phyloP scores from a whole-genome alignment of 2,113 vertebrate species.

The Strix uralensis region DNA sequence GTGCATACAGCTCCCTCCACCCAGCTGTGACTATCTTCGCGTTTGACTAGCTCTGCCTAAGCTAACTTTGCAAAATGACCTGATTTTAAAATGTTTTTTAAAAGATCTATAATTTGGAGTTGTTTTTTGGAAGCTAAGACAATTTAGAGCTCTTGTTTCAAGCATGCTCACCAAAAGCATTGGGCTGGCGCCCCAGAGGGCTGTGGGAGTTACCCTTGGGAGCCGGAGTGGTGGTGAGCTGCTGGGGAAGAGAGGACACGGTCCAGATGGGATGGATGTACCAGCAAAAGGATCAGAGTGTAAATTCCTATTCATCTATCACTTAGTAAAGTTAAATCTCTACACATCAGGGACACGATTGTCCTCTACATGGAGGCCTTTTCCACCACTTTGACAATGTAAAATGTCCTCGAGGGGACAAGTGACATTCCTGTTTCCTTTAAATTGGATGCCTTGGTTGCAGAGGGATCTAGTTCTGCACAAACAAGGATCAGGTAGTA shows the following conservation, averaged over 20 bases:
- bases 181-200: not conserved
- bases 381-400: not conserved
- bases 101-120: not conserved
- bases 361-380: not conserved
- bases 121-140: not conserved
- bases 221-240: not conserved
- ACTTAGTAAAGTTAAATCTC: not conserved
- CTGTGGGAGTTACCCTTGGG: not conserved
- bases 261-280: not conserved
- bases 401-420: not conserved
- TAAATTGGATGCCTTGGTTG: not conserved
- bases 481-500: not conserved
- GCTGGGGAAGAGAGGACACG: not conserved
- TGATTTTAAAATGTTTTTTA: not conserved
- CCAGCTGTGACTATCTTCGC: not conserved
- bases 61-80: not conserved
- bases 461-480: not conserved
- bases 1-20: not conserved
- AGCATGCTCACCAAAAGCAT: not conserved
- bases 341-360: not conserved
- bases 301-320: not conserved
- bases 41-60: not conserved
- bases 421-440: not conserved
- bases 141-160: not conserved
- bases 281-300: not conserved